phyloP scores from a whole-genome alignment of 2,113 vertebrate genomes.

The Machaerirhynchus nigripectus region DNA sequence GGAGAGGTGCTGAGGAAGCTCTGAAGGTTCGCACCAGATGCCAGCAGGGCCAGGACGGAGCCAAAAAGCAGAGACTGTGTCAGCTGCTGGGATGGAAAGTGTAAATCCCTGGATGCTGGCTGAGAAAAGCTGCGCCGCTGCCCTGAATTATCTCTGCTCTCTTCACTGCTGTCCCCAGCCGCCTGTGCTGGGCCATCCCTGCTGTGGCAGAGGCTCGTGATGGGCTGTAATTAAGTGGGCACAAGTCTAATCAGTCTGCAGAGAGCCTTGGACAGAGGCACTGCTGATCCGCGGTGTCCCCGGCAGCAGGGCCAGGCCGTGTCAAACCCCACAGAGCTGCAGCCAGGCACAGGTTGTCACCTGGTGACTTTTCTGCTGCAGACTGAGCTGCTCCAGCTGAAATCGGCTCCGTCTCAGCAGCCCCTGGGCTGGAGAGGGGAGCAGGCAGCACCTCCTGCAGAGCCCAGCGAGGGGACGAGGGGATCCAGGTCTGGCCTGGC shows the following conservation, averaged over 20 bases:
- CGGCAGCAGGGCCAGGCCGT: background rate
- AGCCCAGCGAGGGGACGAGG: background rate
- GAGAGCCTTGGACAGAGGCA: background rate
- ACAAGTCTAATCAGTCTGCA: conserved; percentile 10
- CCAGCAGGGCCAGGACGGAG: background rate
- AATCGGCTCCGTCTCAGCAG: background rate
- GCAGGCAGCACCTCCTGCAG: background rate
- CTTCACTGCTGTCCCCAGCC: background rate
- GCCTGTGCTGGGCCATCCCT: background rate
- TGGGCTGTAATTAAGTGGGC: background rate
- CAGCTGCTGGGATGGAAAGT: background rate
- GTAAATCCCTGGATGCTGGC: background rate
- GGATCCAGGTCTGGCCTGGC: background rate
- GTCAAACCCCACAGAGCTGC: background rate
- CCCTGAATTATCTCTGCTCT: background rate
- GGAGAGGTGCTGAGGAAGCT: background rate
- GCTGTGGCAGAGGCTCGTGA: background rate
- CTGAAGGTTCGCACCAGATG: background rate
- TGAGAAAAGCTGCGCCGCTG: background rate
- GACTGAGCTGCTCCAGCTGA: background rate
- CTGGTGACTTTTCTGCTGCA: background rate
- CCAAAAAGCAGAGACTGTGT: background rate
- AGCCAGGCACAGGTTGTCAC: background rate
- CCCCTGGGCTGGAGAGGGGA: background rate
- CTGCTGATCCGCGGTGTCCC: background rate